Conservation (phyloP, 1,140 invertebrate genomes). For the Acyrthosiphon pisum region DNA sequence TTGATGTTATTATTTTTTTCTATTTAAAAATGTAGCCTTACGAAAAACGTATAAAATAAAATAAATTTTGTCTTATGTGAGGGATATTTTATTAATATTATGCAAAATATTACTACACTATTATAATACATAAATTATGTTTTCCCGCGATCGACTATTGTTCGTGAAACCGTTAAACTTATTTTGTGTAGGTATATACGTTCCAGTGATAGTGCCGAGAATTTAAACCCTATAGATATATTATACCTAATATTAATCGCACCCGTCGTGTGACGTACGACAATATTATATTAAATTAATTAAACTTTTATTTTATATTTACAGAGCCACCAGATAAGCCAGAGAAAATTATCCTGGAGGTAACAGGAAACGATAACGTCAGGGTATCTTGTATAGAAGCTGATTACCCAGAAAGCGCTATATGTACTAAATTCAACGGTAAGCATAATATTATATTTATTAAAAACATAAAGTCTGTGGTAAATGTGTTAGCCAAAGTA, state of each 20-base stretch:
- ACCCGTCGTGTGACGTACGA: neutral
- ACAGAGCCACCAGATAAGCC: slow-evolving; percentile 81
- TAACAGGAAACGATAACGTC: slow-evolving; percentile 80
- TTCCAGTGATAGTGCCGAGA: neutral
- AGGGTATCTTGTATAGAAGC: slow-evolving; percentile 78
- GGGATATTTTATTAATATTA: neutral
- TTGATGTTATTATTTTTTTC: neutral
- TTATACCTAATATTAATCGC: neutral
- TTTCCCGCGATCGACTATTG: neutral
- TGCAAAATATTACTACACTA: neutral
- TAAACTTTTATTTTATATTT: slow-evolving; percentile 58
- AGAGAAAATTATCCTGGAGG: slow-evolving; percentile 78
- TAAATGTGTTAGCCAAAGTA: neutral
- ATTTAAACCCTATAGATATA: neutral
- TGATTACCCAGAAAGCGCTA: slow-evolving; percentile 71
- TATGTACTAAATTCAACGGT: slow-evolving; percentile 92
- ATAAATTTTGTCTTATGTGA: neutral
- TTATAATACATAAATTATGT: neutral
- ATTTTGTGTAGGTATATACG: neutral
- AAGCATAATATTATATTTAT: slow-evolving; percentile 59
- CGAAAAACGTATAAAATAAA: neutral
- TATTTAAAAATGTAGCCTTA: neutral
- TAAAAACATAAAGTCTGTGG: neutral
- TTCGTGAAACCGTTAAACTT: neutral
- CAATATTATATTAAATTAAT: neutral